Evolutionary conservation across 1,140 invertebrate species (phyloP).

Genomic region (Bicyclus anynana): DNA sequence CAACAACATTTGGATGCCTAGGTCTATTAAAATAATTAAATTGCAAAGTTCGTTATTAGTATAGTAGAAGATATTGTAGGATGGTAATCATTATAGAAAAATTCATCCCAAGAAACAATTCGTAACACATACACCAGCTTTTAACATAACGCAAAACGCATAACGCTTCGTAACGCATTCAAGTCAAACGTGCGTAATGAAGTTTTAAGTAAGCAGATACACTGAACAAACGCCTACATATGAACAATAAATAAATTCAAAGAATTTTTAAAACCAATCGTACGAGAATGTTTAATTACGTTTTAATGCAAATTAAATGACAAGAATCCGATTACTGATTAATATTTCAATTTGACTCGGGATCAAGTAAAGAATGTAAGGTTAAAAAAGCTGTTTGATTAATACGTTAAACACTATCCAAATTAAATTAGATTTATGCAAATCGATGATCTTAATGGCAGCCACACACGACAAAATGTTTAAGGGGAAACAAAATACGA

Average conservation of each 20-base stretch:
- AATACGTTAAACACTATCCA: constrained; percentile 56
- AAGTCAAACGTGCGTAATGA: too few species aligned
- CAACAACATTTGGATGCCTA: too few species aligned
- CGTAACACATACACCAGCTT: too few species aligned
- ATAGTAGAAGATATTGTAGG: too few species aligned
- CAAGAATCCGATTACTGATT: constrained; percentile 24
- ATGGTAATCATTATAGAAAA: too few species aligned
- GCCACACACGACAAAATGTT: constrained; percentile 60
- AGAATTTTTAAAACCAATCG: constrained; percentile 4
- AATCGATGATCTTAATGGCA: constrained; percentile 47
- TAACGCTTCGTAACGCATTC: too few species aligned
- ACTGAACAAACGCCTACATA: neutral
- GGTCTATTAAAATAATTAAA: too few species aligned
- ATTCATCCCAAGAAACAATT: too few species aligned
- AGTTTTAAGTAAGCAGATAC: too few species aligned
- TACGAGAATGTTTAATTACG: constrained; percentile 52
- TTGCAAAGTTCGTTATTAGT: too few species aligned
- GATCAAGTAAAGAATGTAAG: constrained; percentile 46
- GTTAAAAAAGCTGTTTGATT: constrained; percentile 61
- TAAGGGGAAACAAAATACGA: constrained; percentile 41
- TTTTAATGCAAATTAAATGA: constrained; percentile 56
- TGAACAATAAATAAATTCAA: neutral
- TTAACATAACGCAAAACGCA: too few species aligned
- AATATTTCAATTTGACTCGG: constrained; percentile 33
- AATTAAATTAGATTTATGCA: constrained; percentile 64